Evolutionary conservation across 2,888 invertebrate species (phyloP).

Genomic region (Zele albiditarsus): DNA sequence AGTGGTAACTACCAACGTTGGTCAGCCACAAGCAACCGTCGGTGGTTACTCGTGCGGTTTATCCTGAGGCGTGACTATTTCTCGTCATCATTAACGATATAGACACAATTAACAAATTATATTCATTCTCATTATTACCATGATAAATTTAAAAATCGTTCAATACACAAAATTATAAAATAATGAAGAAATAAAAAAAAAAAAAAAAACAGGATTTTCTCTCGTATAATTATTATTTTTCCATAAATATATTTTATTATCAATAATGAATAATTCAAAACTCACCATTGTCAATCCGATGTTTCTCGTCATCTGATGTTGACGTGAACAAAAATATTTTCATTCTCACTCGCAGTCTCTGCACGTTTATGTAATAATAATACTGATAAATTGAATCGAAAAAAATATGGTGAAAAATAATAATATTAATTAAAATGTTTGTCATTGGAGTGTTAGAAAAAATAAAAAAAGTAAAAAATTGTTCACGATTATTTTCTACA

Average conservation of each 20-base stretch:
- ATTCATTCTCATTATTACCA: not conserved
- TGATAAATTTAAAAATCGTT: too few species aligned
- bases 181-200: too few species aligned
- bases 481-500: not conserved
- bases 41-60: slow-evolving; percentile 37
- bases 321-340: too few species aligned
- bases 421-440: not conserved
- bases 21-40: slow-evolving; percentile 41
- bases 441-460: not conserved
- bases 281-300: too few species aligned
- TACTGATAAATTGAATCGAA: not conserved
- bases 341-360: too few species aligned
- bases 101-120: not conserved
- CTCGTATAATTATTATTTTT: too few species aligned
- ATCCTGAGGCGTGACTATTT: slow-evolving; percentile 16
- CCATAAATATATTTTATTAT: too few species aligned
- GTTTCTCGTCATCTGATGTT: too few species aligned
- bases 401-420: not conserved
- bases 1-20: slow-evolving; percentile 37
- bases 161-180: too few species aligned
- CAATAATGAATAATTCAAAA: too few species aligned
- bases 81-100: not conserved
- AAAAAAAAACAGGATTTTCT: too few species aligned
- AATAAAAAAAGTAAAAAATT: not conserved
- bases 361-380: too few species aligned